A percentile compares a stretch with the other conserved stretches of the same genome.
These are phyloP conservation scores for Brachyopa scutellaris DNA, from an alignment of 2,888 invertebrate species.

Conservation along the genomic window DNA sequence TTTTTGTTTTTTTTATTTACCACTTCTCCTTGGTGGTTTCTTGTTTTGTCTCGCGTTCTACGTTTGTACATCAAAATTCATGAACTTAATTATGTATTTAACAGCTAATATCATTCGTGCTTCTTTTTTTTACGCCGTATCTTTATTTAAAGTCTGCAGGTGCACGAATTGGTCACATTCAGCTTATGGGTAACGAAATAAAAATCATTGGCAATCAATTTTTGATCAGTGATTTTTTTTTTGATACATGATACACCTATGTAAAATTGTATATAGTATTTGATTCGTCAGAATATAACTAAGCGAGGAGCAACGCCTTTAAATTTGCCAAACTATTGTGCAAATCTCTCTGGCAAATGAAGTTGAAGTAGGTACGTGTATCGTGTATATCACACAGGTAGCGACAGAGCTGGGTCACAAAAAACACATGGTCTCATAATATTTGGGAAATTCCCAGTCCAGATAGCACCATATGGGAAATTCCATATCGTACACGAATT, in stretches of 20 bases:
- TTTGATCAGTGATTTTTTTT: constrained; percentile 17
- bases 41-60: constrained; percentile 37
- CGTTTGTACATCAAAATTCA: constrained; percentile 42
- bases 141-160: constrained; percentile 57
- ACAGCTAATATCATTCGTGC: constrained; percentile 57
- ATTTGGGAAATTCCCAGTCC: constrained; percentile 55
- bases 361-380: background rate
- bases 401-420: constrained; percentile 7
- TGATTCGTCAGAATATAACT: constrained; percentile 12
- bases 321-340: background rate
- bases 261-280: background rate
- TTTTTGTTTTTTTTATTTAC: constrained; percentile 15
- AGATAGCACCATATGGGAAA: constrained; percentile 53
- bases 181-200: constrained; percentile 47
- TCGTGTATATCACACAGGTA: constrained; percentile 30
- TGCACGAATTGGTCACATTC: constrained; percentile 34
- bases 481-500: constrained; percentile 51
- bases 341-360: background rate
- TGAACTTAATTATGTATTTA: constrained; percentile 51
- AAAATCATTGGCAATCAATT: constrained; percentile 25
- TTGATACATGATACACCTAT: background rate
- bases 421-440: constrained; percentile 28
- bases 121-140: constrained; percentile 39
- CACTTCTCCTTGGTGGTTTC: constrained; percentile 42
- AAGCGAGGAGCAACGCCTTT: constrained; percentile 2